These are phyloP conservation scores for Trissolcus basalis DNA, from an alignment of 1,140 invertebrate species.

Conservation along the genomic window DNA sequence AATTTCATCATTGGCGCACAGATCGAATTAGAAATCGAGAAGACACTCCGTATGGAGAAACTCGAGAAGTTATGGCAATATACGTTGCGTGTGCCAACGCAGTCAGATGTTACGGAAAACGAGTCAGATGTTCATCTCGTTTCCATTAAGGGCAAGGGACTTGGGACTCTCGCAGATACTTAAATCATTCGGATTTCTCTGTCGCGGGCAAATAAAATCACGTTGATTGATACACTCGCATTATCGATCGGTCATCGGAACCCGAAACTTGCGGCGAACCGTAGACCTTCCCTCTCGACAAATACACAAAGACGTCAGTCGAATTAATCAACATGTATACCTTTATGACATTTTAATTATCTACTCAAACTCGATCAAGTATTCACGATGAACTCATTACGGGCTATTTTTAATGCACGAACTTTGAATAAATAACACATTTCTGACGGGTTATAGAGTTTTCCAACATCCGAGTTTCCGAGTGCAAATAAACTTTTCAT, in stretches of 20 bases:
- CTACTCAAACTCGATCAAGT: neutral
- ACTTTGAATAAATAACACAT: too few relatives aligned
- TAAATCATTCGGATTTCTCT: slow-evolving; percentile 23
- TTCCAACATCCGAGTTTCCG: too few relatives aligned
- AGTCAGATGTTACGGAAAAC: slow-evolving; percentile 12
- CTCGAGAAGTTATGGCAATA: slow-evolving; percentile 20
- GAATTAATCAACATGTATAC: slow-evolving; percentile 13
- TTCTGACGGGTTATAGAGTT: too few relatives aligned
- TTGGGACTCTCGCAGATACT: slow-evolving; percentile 16
- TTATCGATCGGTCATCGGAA: slow-evolving; percentile 19
- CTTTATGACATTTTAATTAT: slow-evolving; percentile 16
- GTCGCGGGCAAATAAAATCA: slow-evolving; percentile 22
- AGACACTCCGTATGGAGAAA: slow-evolving; percentile 29
- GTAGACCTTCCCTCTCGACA: slow-evolving; percentile 1
- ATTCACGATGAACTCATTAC: neutral
- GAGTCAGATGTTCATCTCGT: slow-evolving; percentile 42
- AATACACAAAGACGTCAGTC: slow-evolving; percentile 13
- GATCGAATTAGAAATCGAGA: slow-evolving; percentile 21
- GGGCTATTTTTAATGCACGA: neutral
- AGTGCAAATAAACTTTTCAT: too few relatives aligned
- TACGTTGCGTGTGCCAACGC: slow-evolving; percentile 2
- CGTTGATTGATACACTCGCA: slow-evolving; percentile 29
- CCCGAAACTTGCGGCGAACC: slow-evolving; percentile 5
- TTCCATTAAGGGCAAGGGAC: slow-evolving; percentile 36
- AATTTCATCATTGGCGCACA: slow-evolving; percentile 13